Percentiles rank a stretch among this genome's conserved stretches.
These are phyloP conservation scores for Illadopsis cleaveri DNA, from an alignment of 2,113 vertebrate species.

Conservation along the genomic window DNA sequence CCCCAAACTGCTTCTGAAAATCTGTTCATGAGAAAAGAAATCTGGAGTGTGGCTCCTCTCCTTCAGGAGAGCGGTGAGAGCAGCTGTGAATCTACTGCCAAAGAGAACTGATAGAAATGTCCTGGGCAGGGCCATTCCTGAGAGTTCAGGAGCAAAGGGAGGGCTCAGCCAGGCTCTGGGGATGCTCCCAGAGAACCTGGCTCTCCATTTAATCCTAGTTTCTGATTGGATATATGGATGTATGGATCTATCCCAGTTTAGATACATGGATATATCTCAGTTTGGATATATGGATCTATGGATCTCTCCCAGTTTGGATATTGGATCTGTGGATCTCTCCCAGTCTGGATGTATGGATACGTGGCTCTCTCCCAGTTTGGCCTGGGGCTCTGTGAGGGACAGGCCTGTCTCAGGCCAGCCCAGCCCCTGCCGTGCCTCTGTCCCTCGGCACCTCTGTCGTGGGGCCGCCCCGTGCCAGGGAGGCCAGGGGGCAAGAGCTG, in stretches of 20 bases:
- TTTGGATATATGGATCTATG: background rate
- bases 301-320: no score
- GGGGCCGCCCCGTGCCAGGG: background rate
- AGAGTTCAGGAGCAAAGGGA: background rate
- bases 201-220: background rate
- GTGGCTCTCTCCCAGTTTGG: background rate
- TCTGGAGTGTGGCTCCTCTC: background rate
- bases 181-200: background rate
- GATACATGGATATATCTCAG: fast-evolving
- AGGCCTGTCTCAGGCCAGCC: background rate
- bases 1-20: background rate
- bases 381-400: background rate
- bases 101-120: background rate
- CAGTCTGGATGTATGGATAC: background rate
- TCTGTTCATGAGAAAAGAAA: background rate
- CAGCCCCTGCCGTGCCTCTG: background rate
- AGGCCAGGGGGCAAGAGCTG: background rate
- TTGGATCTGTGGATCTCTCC: background rate
- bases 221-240: background rate
- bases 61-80: background rate
- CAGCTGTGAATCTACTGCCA: background rate
- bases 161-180: background rate
- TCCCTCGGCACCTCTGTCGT: background rate
- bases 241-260: no score
- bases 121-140: background rate